phyloP scores from a whole-genome alignment of 1,140 invertebrate genomes.

The Liolophura sinensis region DNA sequence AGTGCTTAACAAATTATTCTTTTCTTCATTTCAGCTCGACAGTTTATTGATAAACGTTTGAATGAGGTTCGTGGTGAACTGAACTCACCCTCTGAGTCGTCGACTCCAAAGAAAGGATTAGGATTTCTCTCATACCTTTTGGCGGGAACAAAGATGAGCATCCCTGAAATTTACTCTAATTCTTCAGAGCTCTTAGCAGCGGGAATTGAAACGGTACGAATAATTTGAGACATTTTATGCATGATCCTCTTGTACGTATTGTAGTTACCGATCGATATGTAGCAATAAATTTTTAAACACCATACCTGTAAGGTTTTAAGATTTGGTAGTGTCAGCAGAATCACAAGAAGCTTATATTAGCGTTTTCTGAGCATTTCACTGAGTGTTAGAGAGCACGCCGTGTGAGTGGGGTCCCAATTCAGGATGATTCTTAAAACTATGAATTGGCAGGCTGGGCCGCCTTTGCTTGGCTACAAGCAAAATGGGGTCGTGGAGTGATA shows the following conservation, averaged over 20 bases:
- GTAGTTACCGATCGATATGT: not conserved
- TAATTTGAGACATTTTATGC: not conserved
- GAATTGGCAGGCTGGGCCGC: too few species aligned
- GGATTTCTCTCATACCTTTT: conserved; percentile 40
- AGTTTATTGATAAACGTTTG: conserved; percentile 30
- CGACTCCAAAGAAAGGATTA: conserved; percentile 10
- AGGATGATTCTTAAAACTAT: too few species aligned
- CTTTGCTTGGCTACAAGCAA: too few species aligned
- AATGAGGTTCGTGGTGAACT: conserved; percentile 12
- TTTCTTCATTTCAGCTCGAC: conserved; percentile 21
- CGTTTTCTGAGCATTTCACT: too few species aligned
- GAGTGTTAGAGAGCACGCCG: too few species aligned
- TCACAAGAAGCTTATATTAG: too few species aligned
- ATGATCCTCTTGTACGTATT: conserved; percentile 1
- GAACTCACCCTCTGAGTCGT: too few species aligned
- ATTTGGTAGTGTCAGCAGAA: too few species aligned
- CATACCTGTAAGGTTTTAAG: too few species aligned
- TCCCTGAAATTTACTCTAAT: conserved; percentile 61
- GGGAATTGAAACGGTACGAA: conserved; percentile 82
- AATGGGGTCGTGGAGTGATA: too few species aligned
- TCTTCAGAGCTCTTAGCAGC: conserved; percentile 84
- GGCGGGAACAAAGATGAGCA: conserved; percentile 30
- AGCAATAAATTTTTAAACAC: too few species aligned
- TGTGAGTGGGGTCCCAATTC: too few species aligned
- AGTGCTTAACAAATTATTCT: not conserved